These are phyloP conservation scores for Zaprionus obscuricornis DNA, from an alignment of 2,888 invertebrate species.

Conservation along the genomic window DNA sequence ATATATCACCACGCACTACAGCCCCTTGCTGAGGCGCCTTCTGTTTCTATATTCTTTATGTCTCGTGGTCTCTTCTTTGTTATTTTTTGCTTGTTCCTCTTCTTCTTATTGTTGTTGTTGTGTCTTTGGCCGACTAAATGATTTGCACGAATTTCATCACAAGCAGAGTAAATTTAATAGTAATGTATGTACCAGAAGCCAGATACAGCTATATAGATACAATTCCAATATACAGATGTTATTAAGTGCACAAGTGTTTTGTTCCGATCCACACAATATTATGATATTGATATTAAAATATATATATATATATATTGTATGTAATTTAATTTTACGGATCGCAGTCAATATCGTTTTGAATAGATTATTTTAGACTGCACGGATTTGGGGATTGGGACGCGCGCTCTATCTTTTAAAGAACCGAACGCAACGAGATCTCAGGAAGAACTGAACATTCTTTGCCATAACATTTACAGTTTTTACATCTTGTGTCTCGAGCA, in stretches of 20 bases:
- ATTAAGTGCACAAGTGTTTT: constrained; percentile 8
- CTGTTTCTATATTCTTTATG: constrained; percentile 12
- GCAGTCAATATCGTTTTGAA: constrained; percentile 25
- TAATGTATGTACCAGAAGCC: background rate
- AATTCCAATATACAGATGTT: background rate
- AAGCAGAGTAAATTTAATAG: constrained; percentile 3
- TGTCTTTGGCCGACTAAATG: constrained; percentile 9
- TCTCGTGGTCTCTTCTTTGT: no score
- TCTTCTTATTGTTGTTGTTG: constrained; percentile 11
- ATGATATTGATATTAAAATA: constrained; percentile 8
- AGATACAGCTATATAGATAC: constrained; percentile 3
- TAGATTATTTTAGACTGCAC: constrained; percentile 30
- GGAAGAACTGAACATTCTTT: constrained; percentile 81
- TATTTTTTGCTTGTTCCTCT: background rate
- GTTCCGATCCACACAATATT: background rate
- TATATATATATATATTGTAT: background rate
- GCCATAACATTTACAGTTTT: constrained; percentile 81
- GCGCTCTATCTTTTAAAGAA: constrained; percentile 58
- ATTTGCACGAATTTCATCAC: constrained; percentile 49
- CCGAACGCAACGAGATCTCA: constrained; percentile 81
- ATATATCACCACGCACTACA: constrained; percentile 41
- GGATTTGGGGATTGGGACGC: no score
- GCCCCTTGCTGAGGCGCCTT: background rate
- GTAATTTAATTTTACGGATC: constrained; percentile 36
- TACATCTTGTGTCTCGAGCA: constrained; percentile 62